phyloP scores from a whole-genome alignment of 2,888 invertebrate species.

The Aelia acuminata region DNA sequence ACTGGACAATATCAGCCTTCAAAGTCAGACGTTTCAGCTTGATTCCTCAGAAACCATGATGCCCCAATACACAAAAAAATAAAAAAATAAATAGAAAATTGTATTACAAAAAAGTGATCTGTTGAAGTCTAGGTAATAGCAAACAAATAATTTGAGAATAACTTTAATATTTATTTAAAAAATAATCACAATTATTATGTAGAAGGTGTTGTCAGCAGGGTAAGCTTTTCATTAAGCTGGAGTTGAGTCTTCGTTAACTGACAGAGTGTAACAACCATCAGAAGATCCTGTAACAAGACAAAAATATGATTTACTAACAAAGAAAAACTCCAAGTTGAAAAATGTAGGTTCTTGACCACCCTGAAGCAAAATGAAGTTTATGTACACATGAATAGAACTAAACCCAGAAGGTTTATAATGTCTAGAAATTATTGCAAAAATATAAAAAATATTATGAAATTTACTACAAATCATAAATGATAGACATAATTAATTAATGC shows the following conservation, averaged over 20 bases:
- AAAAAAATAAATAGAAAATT: conserved; percentile 38
- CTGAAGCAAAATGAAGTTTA: background rate
- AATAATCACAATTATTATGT: conserved; percentile 51
- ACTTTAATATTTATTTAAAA: conserved; percentile 53
- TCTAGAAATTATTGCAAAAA: background rate
- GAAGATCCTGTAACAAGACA: conserved; percentile 78
- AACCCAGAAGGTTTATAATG: background rate
- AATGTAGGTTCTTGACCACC: background rate
- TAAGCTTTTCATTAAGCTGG: conserved; percentile 95
- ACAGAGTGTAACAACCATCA: conserved; percentile 97
- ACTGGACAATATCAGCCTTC: conserved; percentile 64
- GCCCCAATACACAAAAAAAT: conserved; percentile 47
- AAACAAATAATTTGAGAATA: conserved; percentile 46
- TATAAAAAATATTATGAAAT: background rate
- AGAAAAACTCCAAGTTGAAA: background rate
- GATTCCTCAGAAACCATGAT: conserved; percentile 60
- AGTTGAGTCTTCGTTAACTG: conserved; percentile 97
- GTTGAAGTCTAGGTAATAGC: conserved; percentile 35
- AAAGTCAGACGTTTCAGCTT: conserved; percentile 64
- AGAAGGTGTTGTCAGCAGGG: conserved; percentile 79
- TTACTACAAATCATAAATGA: too few relatives aligned
- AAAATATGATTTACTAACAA: background rate
- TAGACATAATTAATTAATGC: too few relatives aligned
- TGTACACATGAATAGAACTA: background rate
- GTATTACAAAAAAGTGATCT: conserved; percentile 2